These are phyloP conservation scores for Nymphalis c-album DNA, from an alignment of 2,888 invertebrate species.

Conservation along the genomic window DNA sequence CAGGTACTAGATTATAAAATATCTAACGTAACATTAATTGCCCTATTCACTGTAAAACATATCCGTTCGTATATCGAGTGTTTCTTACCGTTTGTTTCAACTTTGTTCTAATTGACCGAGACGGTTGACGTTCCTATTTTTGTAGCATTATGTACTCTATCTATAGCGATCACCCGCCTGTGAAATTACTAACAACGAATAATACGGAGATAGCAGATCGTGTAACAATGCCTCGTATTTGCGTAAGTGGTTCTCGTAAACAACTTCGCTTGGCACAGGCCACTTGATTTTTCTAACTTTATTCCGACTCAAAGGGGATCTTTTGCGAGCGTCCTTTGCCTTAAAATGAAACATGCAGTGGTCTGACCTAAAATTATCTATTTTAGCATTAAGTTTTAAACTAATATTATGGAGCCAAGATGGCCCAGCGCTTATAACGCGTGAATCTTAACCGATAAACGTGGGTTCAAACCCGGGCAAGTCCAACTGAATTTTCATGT, in stretches of 20 bases:
- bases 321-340: conserved; percentile 27
- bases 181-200: conserved; percentile 60
- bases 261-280: conserved; percentile 22
- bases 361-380: conserved; percentile 10
- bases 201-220: conserved; percentile 44
- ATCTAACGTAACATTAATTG: too few species aligned
- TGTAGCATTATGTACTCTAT: conserved; percentile 42
- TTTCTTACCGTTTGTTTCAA: conserved; percentile 21
- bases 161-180: conserved; percentile 49
- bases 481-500: too few species aligned
- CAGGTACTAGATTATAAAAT: too few species aligned
- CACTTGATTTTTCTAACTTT: conserved; percentile 37
- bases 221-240: conserved; percentile 46
- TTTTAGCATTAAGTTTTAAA: not conserved
- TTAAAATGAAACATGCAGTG: conserved; percentile 29
- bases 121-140: conserved; percentile 39
- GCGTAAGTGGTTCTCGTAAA: conserved; percentile 43
- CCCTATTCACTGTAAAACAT: conserved; percentile 15
- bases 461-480: too few species aligned
- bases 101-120: conserved; percentile 52
- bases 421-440: too few species aligned
- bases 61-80: conserved; percentile 11
- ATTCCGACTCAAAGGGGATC: conserved; percentile 31
- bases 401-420: not conserved
- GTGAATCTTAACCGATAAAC: too few species aligned